These are phyloP conservation scores for Caenorhabditis imperialis DNA, from an alignment of 2,888 invertebrate species.

Conservation along the genomic window DNA sequence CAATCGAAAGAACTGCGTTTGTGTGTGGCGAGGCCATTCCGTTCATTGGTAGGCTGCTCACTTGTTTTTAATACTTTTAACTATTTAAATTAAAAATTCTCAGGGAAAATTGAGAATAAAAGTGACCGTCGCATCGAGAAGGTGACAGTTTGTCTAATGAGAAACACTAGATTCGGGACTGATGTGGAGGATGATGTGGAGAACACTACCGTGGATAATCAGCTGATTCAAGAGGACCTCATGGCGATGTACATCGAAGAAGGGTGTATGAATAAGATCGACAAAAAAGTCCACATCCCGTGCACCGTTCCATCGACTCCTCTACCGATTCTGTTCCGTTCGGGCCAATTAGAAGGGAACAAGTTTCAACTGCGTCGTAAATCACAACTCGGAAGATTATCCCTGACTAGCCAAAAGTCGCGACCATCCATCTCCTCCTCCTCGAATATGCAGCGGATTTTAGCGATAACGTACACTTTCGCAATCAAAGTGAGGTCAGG, in stretches of 20 bases:
- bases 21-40: constrained; percentile 70
- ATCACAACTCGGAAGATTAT: constrained; percentile 53
- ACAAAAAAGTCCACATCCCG: constrained; percentile 71
- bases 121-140: constrained; percentile 70
- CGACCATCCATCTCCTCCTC: constrained; percentile 45
- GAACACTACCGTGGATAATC: constrained; percentile 53
- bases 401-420: constrained; percentile 50
- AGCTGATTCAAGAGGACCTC: constrained; percentile 69
- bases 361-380: constrained; percentile 53
- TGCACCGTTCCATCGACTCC: constrained; percentile 52
- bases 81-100: background rate
- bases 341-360: constrained; percentile 40
- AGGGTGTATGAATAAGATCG: constrained; percentile 67
- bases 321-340: constrained; percentile 24
- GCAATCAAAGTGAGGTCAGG: constrained; percentile 50
- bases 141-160: constrained; percentile 62
- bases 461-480: constrained; percentile 52
- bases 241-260: constrained; percentile 73
- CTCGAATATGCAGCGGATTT: constrained; percentile 48
- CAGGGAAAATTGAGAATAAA: constrained; percentile 71
- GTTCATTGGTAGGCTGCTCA: constrained; percentile 56
- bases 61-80: background rate
- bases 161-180: constrained; percentile 55
- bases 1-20: constrained; percentile 67
- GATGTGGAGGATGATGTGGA: constrained; percentile 50